Base-by-base conservation (phyloP, 2,797 vertebrate species). In the Microchirus variegatus region DNA sequence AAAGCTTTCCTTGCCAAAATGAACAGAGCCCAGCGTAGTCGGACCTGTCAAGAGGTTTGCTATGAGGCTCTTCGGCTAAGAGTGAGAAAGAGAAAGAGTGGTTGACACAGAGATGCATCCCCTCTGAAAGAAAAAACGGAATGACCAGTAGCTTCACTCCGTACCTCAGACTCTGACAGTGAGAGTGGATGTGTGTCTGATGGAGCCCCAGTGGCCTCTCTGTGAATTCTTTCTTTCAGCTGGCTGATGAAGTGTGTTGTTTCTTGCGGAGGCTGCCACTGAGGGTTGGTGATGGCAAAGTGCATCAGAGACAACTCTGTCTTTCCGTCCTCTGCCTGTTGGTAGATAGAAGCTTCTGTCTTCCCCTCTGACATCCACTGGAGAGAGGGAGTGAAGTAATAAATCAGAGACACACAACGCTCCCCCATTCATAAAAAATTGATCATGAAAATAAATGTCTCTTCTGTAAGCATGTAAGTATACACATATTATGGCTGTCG, bases 271-370 rank as follows among this genome's bases (percentile, higher is more conserved):
- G 97, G 97, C 87, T 98, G 97, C 97, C 97, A 99, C 66, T 95
- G 96, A 9, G 97, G 97, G 78, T 99, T 99, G 59, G 97, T 99
- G 88, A 99, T 98, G 73, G 97, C 97, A 42, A 99, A 99, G 87
- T 98, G 97, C 97, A 99, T 98, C 67, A 99, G 95, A 0, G 97
- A 99, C 68, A 99, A 84, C 78, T 99, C 97, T 0, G 97, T 99
- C 87, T 99, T 99, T 48, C 97, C 97, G 0, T 99, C 97, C 77
- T 99, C 97, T 0, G 97, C 97, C 84, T 99, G 97, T 84, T 99
- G 97, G 91, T 99, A 99, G 78, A 98, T 95, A 3, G 97, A 99
- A 2, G 97, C 97, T 82, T 99, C 96, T 0, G 97, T 98, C 93
- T 97, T 96, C 5, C 96, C 96, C 3, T 92, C 96, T 0, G 97